These are phyloP conservation scores for Exaiptasia diaphana DNA, from an alignment of 64 coral and sea anemone species.

Conservation along the genomic window DNA sequence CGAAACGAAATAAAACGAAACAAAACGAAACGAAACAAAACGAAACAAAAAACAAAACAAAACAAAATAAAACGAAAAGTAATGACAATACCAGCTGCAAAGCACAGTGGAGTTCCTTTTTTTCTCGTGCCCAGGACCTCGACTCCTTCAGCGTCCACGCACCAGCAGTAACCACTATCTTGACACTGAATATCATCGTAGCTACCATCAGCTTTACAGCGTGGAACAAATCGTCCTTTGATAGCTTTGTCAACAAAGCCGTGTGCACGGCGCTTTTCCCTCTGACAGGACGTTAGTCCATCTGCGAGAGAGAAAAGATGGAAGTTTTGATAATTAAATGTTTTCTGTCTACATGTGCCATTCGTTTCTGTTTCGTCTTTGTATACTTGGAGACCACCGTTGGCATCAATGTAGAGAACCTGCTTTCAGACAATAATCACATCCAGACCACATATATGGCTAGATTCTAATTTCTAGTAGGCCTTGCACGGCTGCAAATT, in stretches of 20 bases:
- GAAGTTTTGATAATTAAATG: neutral
- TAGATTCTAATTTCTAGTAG: no score
- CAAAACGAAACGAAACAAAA: neutral
- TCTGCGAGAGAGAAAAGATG: slow-evolving; percentile 26
- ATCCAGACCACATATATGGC: no score
- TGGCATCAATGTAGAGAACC: no score
- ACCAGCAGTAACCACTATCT: slow-evolving; percentile 62
- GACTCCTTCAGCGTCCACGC: slow-evolving; percentile 73
- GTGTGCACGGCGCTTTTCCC: slow-evolving; percentile 49
- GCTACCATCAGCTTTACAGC: slow-evolving; percentile 65
- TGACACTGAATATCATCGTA: slow-evolving; percentile 75
- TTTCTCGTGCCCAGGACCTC: slow-evolving; percentile 67
- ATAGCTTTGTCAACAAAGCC: slow-evolving; percentile 48
- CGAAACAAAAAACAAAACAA: no score
- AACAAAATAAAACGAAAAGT: no score
- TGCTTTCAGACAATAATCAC: no score
- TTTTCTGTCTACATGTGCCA: no score
- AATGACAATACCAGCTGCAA: slow-evolving; percentile 4
- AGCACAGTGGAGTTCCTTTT: slow-evolving; percentile 26
- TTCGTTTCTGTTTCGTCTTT: no score
- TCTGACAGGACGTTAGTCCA: slow-evolving; percentile 62
- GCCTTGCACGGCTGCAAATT: no score
- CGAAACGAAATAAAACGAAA: neutral
- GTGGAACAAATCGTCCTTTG: slow-evolving; percentile 38
- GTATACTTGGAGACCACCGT: no score